These are phyloP conservation scores for Lordiphosa mommai DNA, from an alignment of 1,140 invertebrate genomes.

Conservation along the genomic window DNA sequence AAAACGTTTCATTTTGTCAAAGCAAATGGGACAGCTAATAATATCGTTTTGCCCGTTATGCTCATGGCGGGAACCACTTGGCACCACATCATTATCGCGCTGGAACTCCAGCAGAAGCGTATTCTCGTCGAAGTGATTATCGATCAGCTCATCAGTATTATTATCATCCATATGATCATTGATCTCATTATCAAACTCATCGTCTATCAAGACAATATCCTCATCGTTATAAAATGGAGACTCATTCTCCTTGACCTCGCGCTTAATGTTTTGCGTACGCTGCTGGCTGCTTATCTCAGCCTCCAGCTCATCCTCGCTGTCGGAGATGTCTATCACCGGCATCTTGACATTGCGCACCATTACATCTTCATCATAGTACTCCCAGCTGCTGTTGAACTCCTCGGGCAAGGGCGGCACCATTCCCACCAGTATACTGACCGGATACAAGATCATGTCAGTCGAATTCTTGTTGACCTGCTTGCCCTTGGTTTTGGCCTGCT, in stretches of 20 bases:
- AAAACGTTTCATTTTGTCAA: slow-evolving; percentile 50
- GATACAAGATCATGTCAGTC: background rate
- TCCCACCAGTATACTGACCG: slow-evolving; percentile 8
- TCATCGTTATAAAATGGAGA: slow-evolving; percentile 31
- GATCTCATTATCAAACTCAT: slow-evolving; percentile 67
- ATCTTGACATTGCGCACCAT: slow-evolving; percentile 8
- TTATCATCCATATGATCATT: too few species aligned
- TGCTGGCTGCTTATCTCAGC: slow-evolving; percentile 37
- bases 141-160: slow-evolving; percentile 15
- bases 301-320: slow-evolving; percentile 38
- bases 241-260: slow-evolving; percentile 68
- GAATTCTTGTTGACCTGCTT: too few species aligned
- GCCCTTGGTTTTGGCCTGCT: background rate
- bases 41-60: slow-evolving; percentile 51
- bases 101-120: slow-evolving; percentile 57
- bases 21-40: slow-evolving; percentile 79
- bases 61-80: slow-evolving; percentile 25
- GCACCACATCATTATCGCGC: slow-evolving; percentile 53
- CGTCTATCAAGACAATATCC: slow-evolving; percentile 70
- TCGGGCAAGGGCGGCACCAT: slow-evolving; percentile 46
- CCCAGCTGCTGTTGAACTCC: slow-evolving; percentile 26
- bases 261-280: slow-evolving; percentile 51
- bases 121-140: slow-evolving; percentile 57
- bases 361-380: slow-evolving; percentile 45
- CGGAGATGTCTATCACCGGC: slow-evolving; percentile 25